Evolutionary conservation across 2,888 invertebrate species (phyloP).

Genomic region (Alloplasta piceator): DNA sequence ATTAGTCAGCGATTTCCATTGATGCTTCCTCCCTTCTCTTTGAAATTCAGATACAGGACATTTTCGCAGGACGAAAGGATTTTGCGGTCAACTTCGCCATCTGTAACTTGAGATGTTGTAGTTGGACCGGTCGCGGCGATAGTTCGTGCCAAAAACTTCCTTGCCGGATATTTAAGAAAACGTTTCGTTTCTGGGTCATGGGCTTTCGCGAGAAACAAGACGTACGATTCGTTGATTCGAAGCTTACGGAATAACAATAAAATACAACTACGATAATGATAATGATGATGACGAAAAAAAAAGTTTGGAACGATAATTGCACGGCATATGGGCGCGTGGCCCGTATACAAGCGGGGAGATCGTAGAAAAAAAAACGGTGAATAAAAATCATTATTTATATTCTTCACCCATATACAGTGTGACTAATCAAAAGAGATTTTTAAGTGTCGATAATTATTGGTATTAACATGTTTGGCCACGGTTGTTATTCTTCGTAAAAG

Average conservation of each 20-base stretch:
- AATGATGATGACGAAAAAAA: constrained; percentile 23
- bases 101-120: constrained; percentile 37
- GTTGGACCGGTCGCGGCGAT: neutral
- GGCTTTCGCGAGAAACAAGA: constrained; percentile 34
- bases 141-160: constrained; percentile 36
- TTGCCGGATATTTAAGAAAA: constrained; percentile 37
- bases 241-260: constrained; percentile 17
- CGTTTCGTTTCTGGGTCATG: constrained; percentile 55
- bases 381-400: constrained; percentile 52
- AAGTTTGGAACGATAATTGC: constrained; percentile 13
- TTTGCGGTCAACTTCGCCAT: constrained; percentile 54
- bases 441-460: constrained; percentile 59
- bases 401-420: constrained; percentile 23
- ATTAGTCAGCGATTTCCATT: no score
- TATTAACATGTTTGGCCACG: constrained; percentile 58
- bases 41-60: no score
- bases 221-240: constrained; percentile 19
- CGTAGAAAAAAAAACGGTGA: neutral
- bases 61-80: constrained; percentile 23
- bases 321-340: constrained; percentile 10
- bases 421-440: constrained; percentile 57
- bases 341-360: neutral
- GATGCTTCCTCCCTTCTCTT: no score
- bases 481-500: constrained; percentile 54
- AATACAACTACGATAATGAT: constrained; percentile 38